Evolutionary conservation across 2,797 vertebrate species (phyloP), one percentile per base, ranked within the genome.

Genomic region (Ptychadena robeensis): DNA sequence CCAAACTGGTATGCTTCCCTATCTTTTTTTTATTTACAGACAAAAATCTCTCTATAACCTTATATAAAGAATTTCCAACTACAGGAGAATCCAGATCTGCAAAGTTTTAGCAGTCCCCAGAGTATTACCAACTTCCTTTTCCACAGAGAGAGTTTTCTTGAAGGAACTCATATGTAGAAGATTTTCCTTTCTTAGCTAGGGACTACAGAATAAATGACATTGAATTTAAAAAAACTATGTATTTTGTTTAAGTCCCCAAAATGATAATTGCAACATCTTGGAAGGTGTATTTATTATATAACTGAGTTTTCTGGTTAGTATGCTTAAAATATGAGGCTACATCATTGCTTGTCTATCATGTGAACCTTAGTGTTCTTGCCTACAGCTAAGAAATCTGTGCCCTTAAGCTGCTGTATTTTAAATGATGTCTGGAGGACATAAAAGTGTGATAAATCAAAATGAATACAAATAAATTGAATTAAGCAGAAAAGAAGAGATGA

Each of bases 331-430:
- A 69, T 53, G 4, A 22, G 44, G 25, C 37, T 14, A 78, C 18
- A 27, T 5, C 14, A 14, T 67, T 14, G 25, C 15, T 22, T 67
- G 40, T 37, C 76, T 67, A 9, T 61, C 27, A 68, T 44, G 37
- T 40, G 34, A 59, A 34, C 63, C 82, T 48, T 44, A 63, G 37
- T 69, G 65, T 31, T 73, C 10, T 40, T 79, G 69, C 69, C 70
- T 67, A 31, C 59, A 75, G 76, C 71, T 63, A 74, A 11, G 40
- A 61, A 63, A 79, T 44, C 64, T 79, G 44, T 79, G 70, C 27
- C 64, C 64, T 72, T 63, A 34, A 75, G 37, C 64, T 32, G 10
- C 44, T 25, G 38, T 37, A 73, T 48, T 68, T 48, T 48, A 63
- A 63, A 84, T 35, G 35, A 75, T 74, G 31, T 61, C 77, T 70